Evolutionary conservation across 1,140 invertebrate species (phyloP).

Genomic region (Drosophila tristis): DNA sequence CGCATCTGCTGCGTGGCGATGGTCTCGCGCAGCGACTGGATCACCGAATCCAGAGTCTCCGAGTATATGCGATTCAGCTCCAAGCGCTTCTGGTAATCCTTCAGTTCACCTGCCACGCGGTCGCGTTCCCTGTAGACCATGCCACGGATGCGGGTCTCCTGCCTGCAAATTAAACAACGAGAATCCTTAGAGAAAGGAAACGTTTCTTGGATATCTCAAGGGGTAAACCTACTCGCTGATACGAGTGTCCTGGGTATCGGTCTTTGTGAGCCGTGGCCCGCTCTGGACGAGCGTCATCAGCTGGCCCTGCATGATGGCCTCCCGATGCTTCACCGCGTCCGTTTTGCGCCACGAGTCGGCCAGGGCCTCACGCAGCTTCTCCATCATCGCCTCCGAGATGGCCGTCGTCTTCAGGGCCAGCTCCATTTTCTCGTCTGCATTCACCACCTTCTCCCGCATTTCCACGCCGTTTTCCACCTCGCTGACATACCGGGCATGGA

Average conservation of each 20-base stretch:
- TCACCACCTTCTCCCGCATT: conserved; percentile 10
- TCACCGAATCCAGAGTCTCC: conserved; percentile 76
- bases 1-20: background rate
- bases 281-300: background rate
- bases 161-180: conserved; percentile 10
- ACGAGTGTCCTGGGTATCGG: background rate
- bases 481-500: conserved; percentile 40
- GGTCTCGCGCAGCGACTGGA: conserved; percentile 3
- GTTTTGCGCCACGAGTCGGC: conserved; percentile 58
- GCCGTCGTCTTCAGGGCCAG: conserved; percentile 36
- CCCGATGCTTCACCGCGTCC: conserved; percentile 33
- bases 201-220: no score
- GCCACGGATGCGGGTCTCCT: background rate
- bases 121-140: conserved; percentile 84
- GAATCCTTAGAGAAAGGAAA: no score
- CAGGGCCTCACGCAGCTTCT: conserved; percentile 34
- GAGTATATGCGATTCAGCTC: conserved; percentile 75
- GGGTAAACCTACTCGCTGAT: conserved; percentile 5
- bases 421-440: conserved; percentile 44
- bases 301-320: conserved; percentile 3
- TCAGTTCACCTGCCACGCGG: conserved; percentile 82
- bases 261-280: background rate
- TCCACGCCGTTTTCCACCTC: conserved; percentile 7
- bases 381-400: conserved; percentile 43
- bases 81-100: conserved; percentile 82